Evolutionary conservation across 2,113 vertebrate genomes (phyloP).

Genomic region (Phylloscopus whistleri): DNA sequence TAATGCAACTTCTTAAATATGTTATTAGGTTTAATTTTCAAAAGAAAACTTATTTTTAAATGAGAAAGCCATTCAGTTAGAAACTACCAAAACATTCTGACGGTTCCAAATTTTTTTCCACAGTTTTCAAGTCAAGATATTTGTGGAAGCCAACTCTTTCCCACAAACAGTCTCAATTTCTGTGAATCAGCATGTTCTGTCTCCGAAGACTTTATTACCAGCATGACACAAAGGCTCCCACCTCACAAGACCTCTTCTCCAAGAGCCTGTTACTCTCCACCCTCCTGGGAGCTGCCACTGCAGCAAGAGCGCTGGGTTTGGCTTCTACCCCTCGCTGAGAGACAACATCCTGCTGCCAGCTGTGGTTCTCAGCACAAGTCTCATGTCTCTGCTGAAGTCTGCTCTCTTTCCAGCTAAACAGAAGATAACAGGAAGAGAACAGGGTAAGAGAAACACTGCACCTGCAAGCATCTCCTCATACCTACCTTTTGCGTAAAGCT

Average conservation of each 20-base stretch:
- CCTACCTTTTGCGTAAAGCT: not conserved
- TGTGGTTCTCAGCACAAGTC: not conserved
- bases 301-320: accelerated
- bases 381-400: not conserved
- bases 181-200: constrained; percentile 40
- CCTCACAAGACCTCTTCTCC: constrained; percentile 2
- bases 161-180: constrained; percentile 43
- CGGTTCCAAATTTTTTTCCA: constrained; percentile 35
- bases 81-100: constrained; percentile 37
- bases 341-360: not conserved
- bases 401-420: not conserved
- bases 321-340: not conserved
- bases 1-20: not conserved
- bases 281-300: not conserved
- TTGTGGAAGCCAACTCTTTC: constrained; percentile 45
- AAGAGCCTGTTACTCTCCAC: not conserved
- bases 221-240: not conserved
- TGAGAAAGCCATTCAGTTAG: constrained; percentile 12
- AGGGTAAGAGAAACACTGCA: not conserved
- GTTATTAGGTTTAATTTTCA: constrained; percentile 26
- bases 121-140: constrained; percentile 35
- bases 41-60: constrained; percentile 43
- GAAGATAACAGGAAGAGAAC: not conserved
- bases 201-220: constrained; percentile 1
- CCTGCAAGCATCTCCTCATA: not conserved